Conservation (phyloP, 64 coral and sea anemone genomes). For the Dendronephthya gigantea region DNA sequence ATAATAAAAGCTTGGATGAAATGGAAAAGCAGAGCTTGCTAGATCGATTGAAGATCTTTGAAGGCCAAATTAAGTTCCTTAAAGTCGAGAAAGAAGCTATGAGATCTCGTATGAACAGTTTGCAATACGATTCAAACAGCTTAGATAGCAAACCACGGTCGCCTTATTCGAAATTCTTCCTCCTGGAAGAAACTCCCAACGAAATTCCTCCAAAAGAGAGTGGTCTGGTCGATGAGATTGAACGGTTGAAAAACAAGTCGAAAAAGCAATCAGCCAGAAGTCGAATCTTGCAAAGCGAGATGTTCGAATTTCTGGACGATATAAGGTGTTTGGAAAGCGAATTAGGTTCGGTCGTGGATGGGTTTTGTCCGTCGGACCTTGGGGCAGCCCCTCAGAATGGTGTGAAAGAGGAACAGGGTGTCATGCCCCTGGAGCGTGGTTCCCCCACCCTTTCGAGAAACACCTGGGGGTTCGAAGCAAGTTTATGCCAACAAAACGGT, state of each 20-base stretch:
- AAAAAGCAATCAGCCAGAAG: not conserved
- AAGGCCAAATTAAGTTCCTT: not conserved
- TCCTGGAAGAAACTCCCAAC: not conserved
- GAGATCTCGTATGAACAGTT: not conserved
- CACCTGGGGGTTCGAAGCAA: not conserved
- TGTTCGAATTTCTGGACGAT: not conserved
- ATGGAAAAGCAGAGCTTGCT: constrained; percentile 1
- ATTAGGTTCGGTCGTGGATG: not conserved
- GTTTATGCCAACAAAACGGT: not conserved
- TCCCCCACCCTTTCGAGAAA: not conserved
- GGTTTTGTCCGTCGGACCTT: not conserved
- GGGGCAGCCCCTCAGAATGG: not conserved
- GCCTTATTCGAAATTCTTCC: not conserved
- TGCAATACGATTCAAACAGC: not conserved
- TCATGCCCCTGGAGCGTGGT: not conserved
- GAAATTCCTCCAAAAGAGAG: not conserved
- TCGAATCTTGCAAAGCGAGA: not conserved
- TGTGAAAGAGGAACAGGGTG: not conserved
- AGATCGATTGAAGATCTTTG: not conserved
- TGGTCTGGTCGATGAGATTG: not conserved
- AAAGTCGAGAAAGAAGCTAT: not conserved
- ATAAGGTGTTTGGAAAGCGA: not conserved
- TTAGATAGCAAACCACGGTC: not conserved
- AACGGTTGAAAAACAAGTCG: not conserved
- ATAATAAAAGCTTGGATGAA: not conserved